Percentiles rank a stretch among this genome's conserved stretches.
Evolutionary conservation across 2,888 invertebrate species (phyloP).

Genomic region (Spodoptera littoralis): DNA sequence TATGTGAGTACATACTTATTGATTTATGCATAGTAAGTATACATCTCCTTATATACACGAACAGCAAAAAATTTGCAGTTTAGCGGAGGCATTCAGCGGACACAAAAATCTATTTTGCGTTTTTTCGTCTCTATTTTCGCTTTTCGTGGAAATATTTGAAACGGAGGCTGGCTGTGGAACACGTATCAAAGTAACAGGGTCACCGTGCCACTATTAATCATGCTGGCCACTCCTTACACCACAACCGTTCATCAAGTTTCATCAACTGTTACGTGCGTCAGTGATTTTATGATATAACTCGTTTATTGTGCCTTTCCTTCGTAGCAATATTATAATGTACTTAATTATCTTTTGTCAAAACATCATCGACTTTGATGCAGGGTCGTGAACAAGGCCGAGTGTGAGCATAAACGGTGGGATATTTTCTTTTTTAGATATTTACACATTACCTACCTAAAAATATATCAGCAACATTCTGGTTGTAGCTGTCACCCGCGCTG

Average conservation of each 20-base stretch:
- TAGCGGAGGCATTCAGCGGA: background rate
- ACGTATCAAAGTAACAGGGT: constrained; percentile 25
- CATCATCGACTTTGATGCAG: too few relatives aligned
- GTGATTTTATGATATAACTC: constrained; percentile 31
- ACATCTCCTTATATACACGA: background rate
- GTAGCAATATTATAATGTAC: too few relatives aligned
- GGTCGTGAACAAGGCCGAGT: too few relatives aligned
- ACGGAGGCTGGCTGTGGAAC: constrained; percentile 11
- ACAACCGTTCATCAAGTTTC: constrained; percentile 29
- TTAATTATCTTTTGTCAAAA: too few relatives aligned
- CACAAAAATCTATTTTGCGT: background rate
- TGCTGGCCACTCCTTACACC: constrained; percentile 31
- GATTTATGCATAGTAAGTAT: too few relatives aligned
- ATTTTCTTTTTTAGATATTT: too few relatives aligned
- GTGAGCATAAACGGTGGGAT: too few relatives aligned
- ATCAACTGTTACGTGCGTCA: constrained; percentile 11
- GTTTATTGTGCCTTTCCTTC: background rate
- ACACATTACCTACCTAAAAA: too few relatives aligned
- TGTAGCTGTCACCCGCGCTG: too few relatives aligned
- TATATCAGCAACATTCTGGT: too few relatives aligned
- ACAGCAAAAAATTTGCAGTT: background rate
- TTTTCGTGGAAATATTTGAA: constrained; percentile 3
- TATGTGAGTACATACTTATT: constrained; percentile 42
- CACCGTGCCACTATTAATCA: constrained; percentile 47
- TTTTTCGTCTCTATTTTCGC: background rate